Conservation (phyloP, 2,797 vertebrate species). For the Coilia nasus region DNA sequence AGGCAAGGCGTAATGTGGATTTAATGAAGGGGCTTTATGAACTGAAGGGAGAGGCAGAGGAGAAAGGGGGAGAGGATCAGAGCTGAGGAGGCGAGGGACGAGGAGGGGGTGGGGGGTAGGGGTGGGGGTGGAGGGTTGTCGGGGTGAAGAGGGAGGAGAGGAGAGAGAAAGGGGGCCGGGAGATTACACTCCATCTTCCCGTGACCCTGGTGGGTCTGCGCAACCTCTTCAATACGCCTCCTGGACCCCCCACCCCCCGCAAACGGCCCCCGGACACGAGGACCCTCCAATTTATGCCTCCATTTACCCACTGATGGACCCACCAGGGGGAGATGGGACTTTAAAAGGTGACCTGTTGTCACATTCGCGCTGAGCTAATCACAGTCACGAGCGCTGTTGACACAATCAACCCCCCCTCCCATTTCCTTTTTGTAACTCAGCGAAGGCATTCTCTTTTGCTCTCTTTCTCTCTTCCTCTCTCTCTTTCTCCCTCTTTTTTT, state of each 20-base stretch:
- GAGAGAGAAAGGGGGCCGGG: constrained; percentile 33
- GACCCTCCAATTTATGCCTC: constrained; percentile 64
- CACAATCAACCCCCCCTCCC: constrained; percentile 58
- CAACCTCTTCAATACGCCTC: constrained; percentile 25
- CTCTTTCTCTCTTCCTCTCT: neutral
- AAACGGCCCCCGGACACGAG: constrained; percentile 43
- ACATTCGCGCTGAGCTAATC: constrained; percentile 74
- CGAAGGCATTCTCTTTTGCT: constrained; percentile 1
- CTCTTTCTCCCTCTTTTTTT: no score
- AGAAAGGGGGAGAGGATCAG: constrained; percentile 45
- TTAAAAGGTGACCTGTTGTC: constrained; percentile 77
- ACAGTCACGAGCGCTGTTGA: constrained; percentile 70
- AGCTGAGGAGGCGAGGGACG: no score
- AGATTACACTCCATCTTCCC: constrained; percentile 42
- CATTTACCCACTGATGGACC: constrained; percentile 71
- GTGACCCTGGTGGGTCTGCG: constrained; percentile 31
- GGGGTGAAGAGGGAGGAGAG: neutral
- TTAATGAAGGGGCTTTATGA: constrained; percentile 73
- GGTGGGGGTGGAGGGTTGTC: neutral
- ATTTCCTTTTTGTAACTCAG: neutral
- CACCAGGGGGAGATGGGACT: constrained; percentile 64
- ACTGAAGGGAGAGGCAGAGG: constrained; percentile 58
- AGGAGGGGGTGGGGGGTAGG: neutral
- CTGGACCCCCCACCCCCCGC: constrained; percentile 35
- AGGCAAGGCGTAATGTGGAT: constrained; percentile 70